Conservation (phyloP, 2,888 invertebrate genomes). For the Lampropteryx suffumata region DNA sequence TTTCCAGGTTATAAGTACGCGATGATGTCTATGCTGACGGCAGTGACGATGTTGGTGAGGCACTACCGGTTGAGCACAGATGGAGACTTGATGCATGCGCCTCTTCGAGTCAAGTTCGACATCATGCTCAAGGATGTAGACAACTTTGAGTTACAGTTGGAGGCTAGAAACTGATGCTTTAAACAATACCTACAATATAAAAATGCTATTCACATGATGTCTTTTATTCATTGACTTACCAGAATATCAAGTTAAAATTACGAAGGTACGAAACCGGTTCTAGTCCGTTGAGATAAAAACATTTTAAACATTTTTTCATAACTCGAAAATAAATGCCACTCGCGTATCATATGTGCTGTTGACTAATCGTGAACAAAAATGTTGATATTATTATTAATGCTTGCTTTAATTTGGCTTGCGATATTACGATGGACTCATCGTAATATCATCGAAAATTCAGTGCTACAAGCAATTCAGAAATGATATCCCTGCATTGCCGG, state of each 20-base stretch:
- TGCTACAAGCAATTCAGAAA: conserved; percentile 37
- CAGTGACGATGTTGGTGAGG: conserved; percentile 46
- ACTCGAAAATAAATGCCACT: no score
- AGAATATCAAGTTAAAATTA: no score
- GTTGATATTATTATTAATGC: conserved; percentile 15
- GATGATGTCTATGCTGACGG: conserved; percentile 16
- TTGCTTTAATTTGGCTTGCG: conserved; percentile 13
- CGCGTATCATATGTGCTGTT: neutral
- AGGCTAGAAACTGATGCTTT: conserved; percentile 35
- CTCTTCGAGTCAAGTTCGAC: conserved; percentile 46
- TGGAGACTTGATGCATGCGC: conserved; percentile 26
- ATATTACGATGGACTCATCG: conserved; percentile 32
- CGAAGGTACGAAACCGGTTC: no score
- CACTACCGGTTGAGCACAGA: conserved; percentile 39
- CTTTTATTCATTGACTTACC: no score
- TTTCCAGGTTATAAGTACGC: conserved; percentile 48
- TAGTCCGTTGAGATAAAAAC: no score
- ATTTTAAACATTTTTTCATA: no score
- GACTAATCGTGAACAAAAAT: conserved; percentile 8
- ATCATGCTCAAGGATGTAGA: conserved; percentile 55
- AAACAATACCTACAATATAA: no score
- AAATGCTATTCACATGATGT: no score
- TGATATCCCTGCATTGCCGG: conserved; percentile 34
- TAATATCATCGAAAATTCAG: conserved; percentile 27
- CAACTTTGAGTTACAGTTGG: conserved; percentile 46